Percentiles rank a stretch among this genome's conserved stretches.
phyloP scores from a whole-genome alignment of 2,797 vertebrate genomes.

The Arrhamphus sclerolepis region DNA sequence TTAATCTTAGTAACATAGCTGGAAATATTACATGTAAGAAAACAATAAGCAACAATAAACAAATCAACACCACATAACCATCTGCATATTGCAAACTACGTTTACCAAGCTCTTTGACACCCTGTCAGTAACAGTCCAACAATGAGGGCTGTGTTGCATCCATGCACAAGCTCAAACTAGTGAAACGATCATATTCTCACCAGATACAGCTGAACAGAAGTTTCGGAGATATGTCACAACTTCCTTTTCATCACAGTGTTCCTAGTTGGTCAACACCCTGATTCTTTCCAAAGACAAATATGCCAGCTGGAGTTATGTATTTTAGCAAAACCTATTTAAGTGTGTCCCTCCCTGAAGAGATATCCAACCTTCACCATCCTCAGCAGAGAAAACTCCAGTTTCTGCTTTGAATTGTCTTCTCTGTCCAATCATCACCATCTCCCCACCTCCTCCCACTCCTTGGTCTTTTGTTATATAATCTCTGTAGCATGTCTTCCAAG shows the following conservation, averaged over 20 bases:
- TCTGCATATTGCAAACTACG: too few relatives aligned
- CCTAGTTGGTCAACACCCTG: neutral
- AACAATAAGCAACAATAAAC: too few relatives aligned
- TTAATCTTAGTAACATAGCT: too few relatives aligned
- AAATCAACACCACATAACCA: too few relatives aligned
- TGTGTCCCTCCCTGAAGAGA: conserved; percentile 24
- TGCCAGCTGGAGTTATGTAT: conserved; percentile 9
- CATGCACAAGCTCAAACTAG: too few relatives aligned
- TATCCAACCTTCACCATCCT: conserved; percentile 34
- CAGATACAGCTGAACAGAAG: too few relatives aligned
- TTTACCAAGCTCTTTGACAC: too few relatives aligned
- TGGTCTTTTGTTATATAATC: conserved; percentile 47
- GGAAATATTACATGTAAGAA: too few relatives aligned
- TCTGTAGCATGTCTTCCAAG: conserved; percentile 14
- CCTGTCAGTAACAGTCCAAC: too few relatives aligned
- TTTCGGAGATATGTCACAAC: too few relatives aligned
- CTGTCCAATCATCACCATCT: conserved; percentile 44
- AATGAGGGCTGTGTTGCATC: too few relatives aligned
- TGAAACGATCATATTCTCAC: too few relatives aligned
- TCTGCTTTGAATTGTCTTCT: conserved; percentile 27
- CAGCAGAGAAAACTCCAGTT: conserved; percentile 19
- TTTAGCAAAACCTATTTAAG: conserved; percentile 26
- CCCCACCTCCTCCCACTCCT: neutral
- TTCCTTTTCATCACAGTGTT: neutral
- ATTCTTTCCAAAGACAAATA: conserved; percentile 15